Conservation (phyloP, 2,888 invertebrate species). For the Morinoia aosen region DNA sequence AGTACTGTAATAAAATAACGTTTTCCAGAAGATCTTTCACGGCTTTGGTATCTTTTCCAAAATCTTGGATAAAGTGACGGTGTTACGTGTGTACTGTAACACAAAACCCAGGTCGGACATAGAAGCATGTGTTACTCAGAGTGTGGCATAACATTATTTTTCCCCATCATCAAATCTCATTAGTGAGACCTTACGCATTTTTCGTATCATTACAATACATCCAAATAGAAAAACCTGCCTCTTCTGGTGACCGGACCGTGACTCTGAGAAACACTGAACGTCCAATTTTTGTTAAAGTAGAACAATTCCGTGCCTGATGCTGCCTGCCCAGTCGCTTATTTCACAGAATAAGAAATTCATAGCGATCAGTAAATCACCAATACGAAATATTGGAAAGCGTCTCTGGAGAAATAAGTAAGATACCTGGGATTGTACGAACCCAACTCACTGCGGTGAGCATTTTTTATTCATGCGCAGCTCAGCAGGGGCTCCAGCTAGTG, state of each 20-base stretch:
- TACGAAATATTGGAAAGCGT: slow-evolving; percentile 22
- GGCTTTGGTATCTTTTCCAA: too few relatives aligned
- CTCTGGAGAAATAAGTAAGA: background rate
- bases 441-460: background rate
- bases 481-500: background rate
- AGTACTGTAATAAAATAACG: too few relatives aligned
- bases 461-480: background rate
- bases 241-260: background rate
- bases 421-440: background rate
- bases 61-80: too few relatives aligned
- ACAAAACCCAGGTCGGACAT: too few relatives aligned
- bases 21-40: too few relatives aligned
- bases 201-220: background rate
- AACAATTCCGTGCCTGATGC: background rate
- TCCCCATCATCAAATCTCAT: background rate
- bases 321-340: background rate
- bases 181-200: too few relatives aligned
- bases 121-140: too few relatives aligned
- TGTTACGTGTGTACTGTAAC: too few relatives aligned
- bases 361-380: background rate
- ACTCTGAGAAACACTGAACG: background rate
- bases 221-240: background rate
- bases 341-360: slow-evolving; percentile 20
- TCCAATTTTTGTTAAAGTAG: too few relatives aligned
- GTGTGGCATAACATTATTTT: background rate